Base-by-base conservation (phyloP, 2,797 vertebrate genomes). In the Todus mexicanus region DNA sequence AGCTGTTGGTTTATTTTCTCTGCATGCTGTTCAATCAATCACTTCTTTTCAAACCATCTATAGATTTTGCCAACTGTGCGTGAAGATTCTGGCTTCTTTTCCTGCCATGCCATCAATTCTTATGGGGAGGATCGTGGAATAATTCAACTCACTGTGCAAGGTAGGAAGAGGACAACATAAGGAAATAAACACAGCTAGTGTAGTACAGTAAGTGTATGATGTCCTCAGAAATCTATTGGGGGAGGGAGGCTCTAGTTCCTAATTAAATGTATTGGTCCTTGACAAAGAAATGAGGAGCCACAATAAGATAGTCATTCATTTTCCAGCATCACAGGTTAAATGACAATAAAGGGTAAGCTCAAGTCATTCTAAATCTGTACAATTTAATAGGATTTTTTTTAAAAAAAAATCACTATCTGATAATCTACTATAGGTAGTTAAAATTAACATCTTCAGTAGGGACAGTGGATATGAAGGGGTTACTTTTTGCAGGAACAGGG, bases 1-100 rank as follows among this genome's bases (percentile, higher is more conserved):
- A 65, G 12, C 45, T 80, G 76, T 73, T 70, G 29, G 20, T 77
- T 89, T 80, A 38, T 75, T 72, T 85, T 53, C 45, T 43, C 23
- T 87, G 43, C 12, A 0, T 42, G 61, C 60, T 87, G 22, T 75
- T 90, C 82, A 90, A 45, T 91, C 71, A 79, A 59, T 86, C 80
- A 89, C 65, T 90, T 95, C 93, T 92, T 92, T 93, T 94, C 93
- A 94, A 91, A 96, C 90, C 78, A 60, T 87, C 82, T 70, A 40
- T 94, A 99, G 99, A 99, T 99, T 94, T 98, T 99, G 97, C 99
- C 99, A 37, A 99, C 99, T 4, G 99, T 99, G 56, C 98, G 99
- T 92, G 99, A 99, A 97, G 99, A 99, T 97, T 99, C 99, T 4
- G 99, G 99, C 33, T 99, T 99, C 97, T 99, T 99, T 96, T 99